These are phyloP conservation scores for Lagorchestes hirsutus DNA, from an alignment of 2,797 vertebrate species.

Conservation along the genomic window DNA sequence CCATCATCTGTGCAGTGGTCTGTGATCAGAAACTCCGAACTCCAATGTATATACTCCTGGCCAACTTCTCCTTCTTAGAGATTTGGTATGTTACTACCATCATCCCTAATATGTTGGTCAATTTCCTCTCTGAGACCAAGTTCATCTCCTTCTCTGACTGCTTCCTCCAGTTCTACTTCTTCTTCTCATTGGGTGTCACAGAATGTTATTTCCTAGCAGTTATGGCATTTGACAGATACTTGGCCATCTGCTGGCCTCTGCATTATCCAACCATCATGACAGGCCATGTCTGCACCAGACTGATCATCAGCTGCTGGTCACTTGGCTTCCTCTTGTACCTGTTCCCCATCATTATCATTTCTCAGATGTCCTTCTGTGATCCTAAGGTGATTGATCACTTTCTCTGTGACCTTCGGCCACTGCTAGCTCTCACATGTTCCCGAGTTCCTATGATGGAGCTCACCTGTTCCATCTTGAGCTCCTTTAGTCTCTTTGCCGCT, in stretches of 20 bases:
- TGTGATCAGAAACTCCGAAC: too few relatives aligned
- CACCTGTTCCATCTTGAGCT: conserved; percentile 60
- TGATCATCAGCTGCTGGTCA: conserved; percentile 58
- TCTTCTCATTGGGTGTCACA: conserved; percentile 66
- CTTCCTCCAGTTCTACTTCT: conserved; percentile 71
- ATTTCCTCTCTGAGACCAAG: conserved; percentile 49
- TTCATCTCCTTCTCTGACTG: conserved; percentile 60
- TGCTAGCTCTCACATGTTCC: conserved; percentile 59
- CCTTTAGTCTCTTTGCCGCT: conserved; percentile 51
- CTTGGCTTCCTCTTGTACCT: conserved; percentile 61
- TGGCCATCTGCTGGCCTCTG: conserved; percentile 68
- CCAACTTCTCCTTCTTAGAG: conserved; percentile 27
- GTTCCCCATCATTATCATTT: conserved; percentile 58
- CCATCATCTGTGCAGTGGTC: too few relatives aligned
- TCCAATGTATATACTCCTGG: too few relatives aligned
- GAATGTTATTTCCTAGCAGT: conserved; percentile 66
- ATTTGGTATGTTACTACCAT: conserved; percentile 69
- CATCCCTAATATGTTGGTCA: conserved; percentile 58
- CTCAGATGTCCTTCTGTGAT: conserved; percentile 65
- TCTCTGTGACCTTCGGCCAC: conserved; percentile 58
- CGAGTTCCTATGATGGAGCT: conserved; percentile 47
- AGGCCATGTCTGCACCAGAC: background rate
- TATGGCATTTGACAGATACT: conserved; percentile 73
- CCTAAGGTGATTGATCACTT: conserved; percentile 64
- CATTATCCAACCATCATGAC: conserved; percentile 57